Evolutionary conservation across 53 echinoderm and acorn worm species (phyloP), one percentile per base, ranked within the genome.

Genomic region (Patiria pectinifera): DNA sequence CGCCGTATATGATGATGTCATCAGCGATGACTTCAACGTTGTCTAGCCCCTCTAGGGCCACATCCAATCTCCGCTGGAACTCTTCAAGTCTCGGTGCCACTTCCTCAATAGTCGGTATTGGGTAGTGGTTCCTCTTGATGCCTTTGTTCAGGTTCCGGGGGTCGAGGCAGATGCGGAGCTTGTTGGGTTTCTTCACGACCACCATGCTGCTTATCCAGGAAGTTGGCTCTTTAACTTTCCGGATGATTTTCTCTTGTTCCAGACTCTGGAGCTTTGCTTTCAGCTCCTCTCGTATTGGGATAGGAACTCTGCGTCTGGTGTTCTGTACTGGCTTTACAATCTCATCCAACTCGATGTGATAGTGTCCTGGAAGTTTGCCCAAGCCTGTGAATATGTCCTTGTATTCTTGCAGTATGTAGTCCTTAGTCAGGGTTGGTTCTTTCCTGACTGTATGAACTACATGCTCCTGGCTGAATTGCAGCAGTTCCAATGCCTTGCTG

Each of bases 11-110:
- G 16, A 91, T 77, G 13, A 85, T 85, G 70, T 94, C 91, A 91
- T 91, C 91, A 13, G 94, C 94, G 11, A 94, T 91, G 25, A 91
- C 85, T 19, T 91, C 76, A 14, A 93, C 26, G 16, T 77, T 91
- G 6, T 83, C 11, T 47, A 93, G 83, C 2, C 78, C 84, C 72
- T 90, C 93, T 21, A 83, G 69, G 26, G 24, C 77, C 58, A 83
- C 89, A 74, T 93, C 83, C 76, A 83, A 91, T n/a, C 93, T 23
- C 45, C 91, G 71, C 71, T 93, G 93, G 22, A 62, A 91, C 72
- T 91, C 84, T 45, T 91, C 93, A 62, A 84, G 84, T 61, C 84
- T 43, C 44, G 62, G 62, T 61, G 82, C 61, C n/a, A 89, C 71
- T 45, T 89, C 93, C 76, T 86, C 8, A 6, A 85, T 53, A 9